A percentile compares a stretch with the other conserved stretches of the same genome.
phyloP scores from a whole-genome alignment of 2,888 invertebrate genomes.

The Drosophila nigritarsus region DNA sequence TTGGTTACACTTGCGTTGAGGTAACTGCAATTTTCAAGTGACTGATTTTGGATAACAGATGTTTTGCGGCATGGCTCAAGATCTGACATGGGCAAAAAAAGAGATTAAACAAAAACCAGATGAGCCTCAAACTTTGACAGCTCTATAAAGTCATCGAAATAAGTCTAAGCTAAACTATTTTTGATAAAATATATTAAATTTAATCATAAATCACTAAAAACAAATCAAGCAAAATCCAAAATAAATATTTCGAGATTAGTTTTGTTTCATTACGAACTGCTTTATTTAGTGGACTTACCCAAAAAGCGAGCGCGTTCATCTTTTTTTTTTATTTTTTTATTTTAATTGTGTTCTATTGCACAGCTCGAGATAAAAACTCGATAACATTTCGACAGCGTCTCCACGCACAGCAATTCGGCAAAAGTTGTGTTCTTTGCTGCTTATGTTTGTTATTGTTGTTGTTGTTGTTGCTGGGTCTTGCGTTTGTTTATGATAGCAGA shows the following conservation, averaged over 20 bases:
- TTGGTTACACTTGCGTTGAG: constrained; percentile 49
- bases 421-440: constrained; percentile 19
- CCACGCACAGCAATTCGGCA: constrained; percentile 27
- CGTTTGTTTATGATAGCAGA: constrained; percentile 68
- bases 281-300: neutral
- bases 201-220: neutral
- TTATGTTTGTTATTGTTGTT: constrained; percentile 25
- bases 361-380: constrained; percentile 42
- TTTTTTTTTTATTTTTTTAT: constrained; percentile 16
- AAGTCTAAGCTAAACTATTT: neutral
- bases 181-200: neutral
- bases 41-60: constrained; percentile 50
- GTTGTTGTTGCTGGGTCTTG: constrained; percentile 32
- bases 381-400: constrained; percentile 58
- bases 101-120: neutral
- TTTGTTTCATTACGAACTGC: neutral
- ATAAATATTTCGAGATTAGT: neutral
- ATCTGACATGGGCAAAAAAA: neutral
- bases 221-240: neutral
- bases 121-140: constrained; percentile 3
- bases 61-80: constrained; percentile 14
- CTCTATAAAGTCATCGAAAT: constrained; percentile 6
- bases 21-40: constrained; percentile 63
- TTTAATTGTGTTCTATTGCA: constrained; percentile 12
- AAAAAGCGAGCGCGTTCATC: neutral